phyloP scores from a whole-genome alignment of 2,113 vertebrate genomes.

The Nycticebus coucang region DNA sequence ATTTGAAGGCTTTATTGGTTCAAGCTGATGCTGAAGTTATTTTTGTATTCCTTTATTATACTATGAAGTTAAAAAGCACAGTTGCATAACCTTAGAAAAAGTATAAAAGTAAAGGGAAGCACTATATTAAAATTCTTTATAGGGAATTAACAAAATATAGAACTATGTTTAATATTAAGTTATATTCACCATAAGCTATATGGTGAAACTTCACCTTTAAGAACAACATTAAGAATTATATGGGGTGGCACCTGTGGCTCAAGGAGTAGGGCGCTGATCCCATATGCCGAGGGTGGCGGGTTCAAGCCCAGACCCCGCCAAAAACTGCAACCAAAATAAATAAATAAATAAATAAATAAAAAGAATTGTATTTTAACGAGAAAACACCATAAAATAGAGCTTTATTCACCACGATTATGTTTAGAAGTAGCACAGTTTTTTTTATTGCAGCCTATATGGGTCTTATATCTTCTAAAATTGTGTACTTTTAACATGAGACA shows the following conservation, averaged over 20 bases:
- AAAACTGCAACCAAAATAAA: too few relatives aligned
- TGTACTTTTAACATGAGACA: neutral
- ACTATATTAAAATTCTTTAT: neutral
- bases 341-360: too few relatives aligned
- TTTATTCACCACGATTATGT: constrained; percentile 2
- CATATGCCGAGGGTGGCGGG: too few relatives aligned
- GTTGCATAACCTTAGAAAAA: constrained; percentile 17
- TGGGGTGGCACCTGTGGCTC: too few relatives aligned
- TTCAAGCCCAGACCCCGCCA: too few relatives aligned
- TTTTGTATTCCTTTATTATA: constrained; percentile 5
- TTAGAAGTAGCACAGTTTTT: neutral
- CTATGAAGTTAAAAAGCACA: neutral
- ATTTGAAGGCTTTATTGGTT: neutral
- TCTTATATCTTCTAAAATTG: constrained; percentile 4
- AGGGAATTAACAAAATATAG: neutral
- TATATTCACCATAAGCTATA: neutral
- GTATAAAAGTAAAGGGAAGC: neutral
- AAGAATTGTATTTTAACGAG: neutral
- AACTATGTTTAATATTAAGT: neutral
- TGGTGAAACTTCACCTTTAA: neutral
- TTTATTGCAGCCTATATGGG: neutral
- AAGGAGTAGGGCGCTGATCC: too few relatives aligned
- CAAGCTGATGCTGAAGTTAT: neutral
- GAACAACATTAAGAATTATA: constrained; percentile 4
- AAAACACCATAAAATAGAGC: neutral